Evolutionary conservation across 2,113 vertebrate species (phyloP).

Genomic region (Cynocephalus volans): DNA sequence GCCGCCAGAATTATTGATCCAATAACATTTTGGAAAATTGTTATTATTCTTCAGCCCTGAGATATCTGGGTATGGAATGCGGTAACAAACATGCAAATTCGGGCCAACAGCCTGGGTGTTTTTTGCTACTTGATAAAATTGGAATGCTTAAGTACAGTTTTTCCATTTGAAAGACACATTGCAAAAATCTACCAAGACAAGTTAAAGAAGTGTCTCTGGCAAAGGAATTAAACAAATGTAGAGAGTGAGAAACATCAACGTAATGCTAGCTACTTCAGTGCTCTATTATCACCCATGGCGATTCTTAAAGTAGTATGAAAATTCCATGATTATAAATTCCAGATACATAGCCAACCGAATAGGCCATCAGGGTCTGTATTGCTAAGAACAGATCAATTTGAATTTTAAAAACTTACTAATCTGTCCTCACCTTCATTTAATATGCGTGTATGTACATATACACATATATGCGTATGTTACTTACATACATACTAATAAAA

Average conservation of each 20-base stretch:
- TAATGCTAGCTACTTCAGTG: slow-evolving; percentile 66
- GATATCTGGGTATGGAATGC: slow-evolving; percentile 54
- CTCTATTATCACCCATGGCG: slow-evolving; percentile 66
- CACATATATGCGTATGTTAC: not conserved
- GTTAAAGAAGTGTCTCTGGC: slow-evolving; percentile 80
- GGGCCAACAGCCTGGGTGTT: slow-evolving; percentile 70
- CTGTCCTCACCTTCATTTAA: not conserved
- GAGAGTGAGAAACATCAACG: slow-evolving; percentile 70
- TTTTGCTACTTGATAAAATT: slow-evolving; percentile 82
- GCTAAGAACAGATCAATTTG: slow-evolving; percentile 52
- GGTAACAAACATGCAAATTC: slow-evolving; percentile 70
- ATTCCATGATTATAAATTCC: slow-evolving; percentile 66
- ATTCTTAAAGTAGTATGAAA: slow-evolving; percentile 60
- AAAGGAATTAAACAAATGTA: slow-evolving; percentile 73
- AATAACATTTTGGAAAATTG: slow-evolving; percentile 71
- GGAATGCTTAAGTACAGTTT: slow-evolving; percentile 73
- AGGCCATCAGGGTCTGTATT: not conserved
- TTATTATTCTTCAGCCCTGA: slow-evolving; percentile 63
- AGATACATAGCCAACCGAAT: not conserved
- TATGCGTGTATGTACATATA: not conserved
- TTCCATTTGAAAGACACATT: slow-evolving; percentile 80
- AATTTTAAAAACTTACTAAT: slow-evolving; percentile 51
- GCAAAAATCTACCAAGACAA: slow-evolving; percentile 77
- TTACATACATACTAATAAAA: not conserved
- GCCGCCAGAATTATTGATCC: slow-evolving; percentile 64